Conservation (phyloP, 2,888 invertebrate species). For the Dugesia japonica region DNA sequence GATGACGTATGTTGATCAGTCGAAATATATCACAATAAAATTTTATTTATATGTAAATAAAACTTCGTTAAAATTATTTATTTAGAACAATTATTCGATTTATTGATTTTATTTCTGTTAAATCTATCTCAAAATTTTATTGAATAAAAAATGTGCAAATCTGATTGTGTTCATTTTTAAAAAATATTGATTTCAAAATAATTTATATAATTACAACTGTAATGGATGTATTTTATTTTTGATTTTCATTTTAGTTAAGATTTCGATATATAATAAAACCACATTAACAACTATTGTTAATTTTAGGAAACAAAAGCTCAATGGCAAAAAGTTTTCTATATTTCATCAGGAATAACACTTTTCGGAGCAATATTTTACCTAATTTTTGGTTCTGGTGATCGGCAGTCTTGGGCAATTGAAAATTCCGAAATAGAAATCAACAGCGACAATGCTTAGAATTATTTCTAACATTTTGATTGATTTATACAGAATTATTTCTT, state of each 20-base stretch:
- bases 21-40: too few relatives aligned
- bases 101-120: too few relatives aligned
- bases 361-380: slow-evolving; percentile 17
- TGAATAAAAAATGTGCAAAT: too few relatives aligned
- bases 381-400: slow-evolving; percentile 17
- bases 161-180: too few relatives aligned
- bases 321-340: slow-evolving; percentile 22
- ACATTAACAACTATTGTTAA: not conserved
- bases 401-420: slow-evolving; percentile 2
- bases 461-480: not conserved
- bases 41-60: too few relatives aligned
- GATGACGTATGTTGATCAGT: too few relatives aligned
- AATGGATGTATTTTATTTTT: not conserved
- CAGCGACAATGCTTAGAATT: not conserved
- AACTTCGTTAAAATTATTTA: too few relatives aligned
- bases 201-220: too few relatives aligned
- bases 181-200: too few relatives aligned
- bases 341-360: not conserved
- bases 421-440: not conserved
- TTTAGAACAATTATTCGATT: too few relatives aligned
- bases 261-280: not conserved
- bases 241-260: not conserved
- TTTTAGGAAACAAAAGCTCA: slow-evolving; percentile 16
- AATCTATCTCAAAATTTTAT: too few relatives aligned
- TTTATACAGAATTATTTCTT: too few relatives aligned